A percentile compares a stretch with the other conserved stretches of the same genome.
These are phyloP conservation scores for Dreissena rostriformis DNA, from an alignment of 1,140 invertebrate genomes.

Conservation along the genomic window DNA sequence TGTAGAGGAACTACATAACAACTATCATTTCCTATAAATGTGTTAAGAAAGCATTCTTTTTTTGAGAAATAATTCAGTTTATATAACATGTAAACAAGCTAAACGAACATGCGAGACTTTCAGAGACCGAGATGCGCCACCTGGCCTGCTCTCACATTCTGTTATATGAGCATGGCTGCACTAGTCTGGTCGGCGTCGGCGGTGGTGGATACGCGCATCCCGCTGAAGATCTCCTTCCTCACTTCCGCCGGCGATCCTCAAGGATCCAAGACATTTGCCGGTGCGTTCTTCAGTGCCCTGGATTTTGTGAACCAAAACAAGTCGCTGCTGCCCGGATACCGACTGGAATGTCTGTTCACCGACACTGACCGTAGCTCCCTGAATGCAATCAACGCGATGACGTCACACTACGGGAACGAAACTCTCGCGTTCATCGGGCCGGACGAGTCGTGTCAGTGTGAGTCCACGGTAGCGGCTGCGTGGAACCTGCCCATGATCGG, in stretches of 20 bases:
- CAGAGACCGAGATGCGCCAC: too few relatives aligned
- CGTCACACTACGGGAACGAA: constrained; percentile 84
- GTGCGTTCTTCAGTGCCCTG: constrained; percentile 91
- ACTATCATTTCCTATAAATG: too few relatives aligned
- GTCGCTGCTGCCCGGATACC: constrained; percentile 89
- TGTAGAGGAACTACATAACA: too few relatives aligned
- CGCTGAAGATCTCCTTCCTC: constrained; percentile 30
- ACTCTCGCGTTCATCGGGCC: constrained; percentile 97
- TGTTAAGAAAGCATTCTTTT: too few relatives aligned
- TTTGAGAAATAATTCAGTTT: too few relatives aligned
- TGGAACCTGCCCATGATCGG: constrained; percentile 98
- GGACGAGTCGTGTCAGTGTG: constrained; percentile 94
- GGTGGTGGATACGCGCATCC: not conserved
- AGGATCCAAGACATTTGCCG: constrained; percentile 81
- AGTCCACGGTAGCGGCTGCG: constrained; percentile 95
- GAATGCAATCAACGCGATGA: constrained; percentile 71
- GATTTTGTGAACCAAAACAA: constrained; percentile 89
- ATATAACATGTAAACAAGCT: too few relatives aligned
- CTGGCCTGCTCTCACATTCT: too few relatives aligned
- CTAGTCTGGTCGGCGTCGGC: too few relatives aligned
- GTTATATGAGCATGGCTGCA: too few relatives aligned
- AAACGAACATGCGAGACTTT: too few relatives aligned
- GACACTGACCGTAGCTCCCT: constrained; percentile 96
- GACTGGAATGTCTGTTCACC: constrained; percentile 89
- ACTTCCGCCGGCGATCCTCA: constrained; percentile 9